A percentile compares a stretch with the other conserved stretches of the same genome.
Conservation (phyloP, 92 coral and sea anemone genomes). For the Porites divaricata region DNA sequence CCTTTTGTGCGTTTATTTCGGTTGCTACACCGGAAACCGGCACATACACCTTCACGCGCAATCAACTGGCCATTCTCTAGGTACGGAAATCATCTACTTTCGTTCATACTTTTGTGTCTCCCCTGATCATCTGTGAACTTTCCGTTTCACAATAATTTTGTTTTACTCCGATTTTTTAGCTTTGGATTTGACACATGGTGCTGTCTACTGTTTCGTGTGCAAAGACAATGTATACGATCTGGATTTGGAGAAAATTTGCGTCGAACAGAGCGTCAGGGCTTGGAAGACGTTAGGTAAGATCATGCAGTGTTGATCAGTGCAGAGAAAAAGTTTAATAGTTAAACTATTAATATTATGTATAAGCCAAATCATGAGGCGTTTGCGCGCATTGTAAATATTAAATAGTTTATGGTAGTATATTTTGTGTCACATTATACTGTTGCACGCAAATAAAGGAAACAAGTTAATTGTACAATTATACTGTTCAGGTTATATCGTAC, state of each 20-base stretch:
- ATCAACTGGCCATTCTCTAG: conserved; percentile 87
- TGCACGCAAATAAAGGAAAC: too few species aligned
- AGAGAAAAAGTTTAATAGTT: neutral
- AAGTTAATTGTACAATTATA: conserved; percentile 13
- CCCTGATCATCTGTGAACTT: neutral
- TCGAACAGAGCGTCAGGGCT: conserved; percentile 78
- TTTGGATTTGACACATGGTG: conserved; percentile 91
- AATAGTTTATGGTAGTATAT: too few species aligned
- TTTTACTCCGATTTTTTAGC: conserved; percentile 58
- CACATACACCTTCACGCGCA: conserved; percentile 97
- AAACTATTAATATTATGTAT: neutral
- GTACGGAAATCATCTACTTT: conserved; percentile 57
- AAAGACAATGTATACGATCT: conserved; percentile 90
- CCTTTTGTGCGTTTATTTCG: conserved; percentile 95
- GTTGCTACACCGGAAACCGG: conserved; percentile 96
- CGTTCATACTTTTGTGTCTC: conserved; percentile 14
- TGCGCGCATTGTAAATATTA: neutral
- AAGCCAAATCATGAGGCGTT: neutral
- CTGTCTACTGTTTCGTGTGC: conserved; percentile 88
- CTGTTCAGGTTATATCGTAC: neutral
- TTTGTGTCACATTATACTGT: too few species aligned
- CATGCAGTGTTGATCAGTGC: neutral
- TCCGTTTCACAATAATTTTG: neutral
- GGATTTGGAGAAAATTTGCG: conserved; percentile 81
- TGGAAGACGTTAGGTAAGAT: conserved; percentile 86